Conservation (phyloP, 2,888 invertebrate species). For the Agrotis ipsilon region DNA sequence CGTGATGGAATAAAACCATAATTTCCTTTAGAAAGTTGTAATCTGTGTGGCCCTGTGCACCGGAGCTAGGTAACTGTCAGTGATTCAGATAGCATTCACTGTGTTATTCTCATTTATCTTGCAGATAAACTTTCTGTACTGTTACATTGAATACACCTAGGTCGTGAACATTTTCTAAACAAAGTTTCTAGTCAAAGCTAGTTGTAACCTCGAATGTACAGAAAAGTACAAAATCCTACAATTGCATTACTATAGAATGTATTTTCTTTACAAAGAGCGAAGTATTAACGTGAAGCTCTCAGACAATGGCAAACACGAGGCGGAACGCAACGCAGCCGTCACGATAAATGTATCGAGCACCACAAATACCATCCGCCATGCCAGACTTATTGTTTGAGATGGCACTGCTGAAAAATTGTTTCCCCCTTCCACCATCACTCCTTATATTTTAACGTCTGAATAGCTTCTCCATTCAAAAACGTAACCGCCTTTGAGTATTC, state of each 20-base stretch:
- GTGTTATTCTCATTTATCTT: conserved; percentile 61
- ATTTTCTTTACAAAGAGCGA: conserved; percentile 80
- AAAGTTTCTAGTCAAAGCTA: conserved; percentile 28
- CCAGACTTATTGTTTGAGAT: conserved; percentile 85
- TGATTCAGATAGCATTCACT: conserved; percentile 63
- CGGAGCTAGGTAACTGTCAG: conserved; percentile 57
- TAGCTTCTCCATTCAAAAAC: conserved; percentile 55
- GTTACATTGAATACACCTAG: conserved; percentile 28
- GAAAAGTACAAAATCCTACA: conserved; percentile 68
- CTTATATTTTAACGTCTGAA: conserved; percentile 67
- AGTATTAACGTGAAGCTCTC: conserved; percentile 83
- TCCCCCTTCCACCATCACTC: conserved; percentile 62
- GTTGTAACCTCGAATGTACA: conserved; percentile 53
- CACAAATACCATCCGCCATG: conserved; percentile 79
- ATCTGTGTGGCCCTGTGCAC: conserved; percentile 66
- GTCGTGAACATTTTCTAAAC: conserved; percentile 32
- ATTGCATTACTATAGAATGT: conserved; percentile 78
- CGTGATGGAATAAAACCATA: conserved; percentile 76
- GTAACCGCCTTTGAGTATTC: conserved; percentile 47
- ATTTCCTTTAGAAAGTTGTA: conserved; percentile 77
- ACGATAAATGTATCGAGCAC: conserved; percentile 85
- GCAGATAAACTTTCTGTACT: conserved; percentile 55
- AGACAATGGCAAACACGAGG: conserved; percentile 85
- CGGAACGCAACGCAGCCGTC: conserved; percentile 79
- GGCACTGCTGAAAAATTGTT: conserved; percentile 82